Percentiles rank a stretch among this genome's conserved stretches.
phyloP scores from a whole-genome alignment of 1,140 invertebrate genomes.

The Diachasmimorpha longicaudata region DNA sequence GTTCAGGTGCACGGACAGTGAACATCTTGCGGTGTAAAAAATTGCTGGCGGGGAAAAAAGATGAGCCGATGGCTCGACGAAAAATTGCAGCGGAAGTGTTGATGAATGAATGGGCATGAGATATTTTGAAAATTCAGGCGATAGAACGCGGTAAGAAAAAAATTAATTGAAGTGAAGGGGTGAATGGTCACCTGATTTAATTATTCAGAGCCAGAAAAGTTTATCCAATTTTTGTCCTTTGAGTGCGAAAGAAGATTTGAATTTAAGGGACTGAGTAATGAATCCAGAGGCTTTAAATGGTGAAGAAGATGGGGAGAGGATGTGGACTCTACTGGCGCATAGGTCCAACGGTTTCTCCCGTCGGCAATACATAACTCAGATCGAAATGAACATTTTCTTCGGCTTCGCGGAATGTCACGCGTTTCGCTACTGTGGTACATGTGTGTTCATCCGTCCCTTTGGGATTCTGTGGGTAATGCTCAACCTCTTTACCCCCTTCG shows the following conservation, averaged over 20 bases:
- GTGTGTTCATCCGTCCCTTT: neutral
- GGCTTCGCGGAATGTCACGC: slow-evolving; percentile 36
- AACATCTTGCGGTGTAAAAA: neutral
- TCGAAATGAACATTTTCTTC: slow-evolving; percentile 28
- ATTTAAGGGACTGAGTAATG: neutral
- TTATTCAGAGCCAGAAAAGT: too few species aligned
- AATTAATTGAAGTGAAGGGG: too few species aligned
- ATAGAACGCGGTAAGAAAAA: too few species aligned
- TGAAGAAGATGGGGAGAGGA: slow-evolving; percentile 6
- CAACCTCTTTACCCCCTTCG: neutral
- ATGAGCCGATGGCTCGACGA: neutral
- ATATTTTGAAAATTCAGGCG: too few species aligned
- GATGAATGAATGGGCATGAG: neutral
- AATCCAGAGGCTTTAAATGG: neutral
- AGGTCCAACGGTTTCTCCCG: slow-evolving; percentile 20
- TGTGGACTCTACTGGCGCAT: neutral
- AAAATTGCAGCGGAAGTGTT: neutral
- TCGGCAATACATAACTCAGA: slow-evolving; percentile 31
- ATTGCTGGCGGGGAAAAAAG: neutral
- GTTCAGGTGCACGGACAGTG: neutral
- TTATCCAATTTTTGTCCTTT: too few species aligned
- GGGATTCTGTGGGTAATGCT: neutral
- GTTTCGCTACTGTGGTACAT: slow-evolving; percentile 15
- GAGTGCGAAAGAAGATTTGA: too few species aligned
- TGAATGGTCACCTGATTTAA: too few species aligned